Evolutionary conservation across 2,888 invertebrate species (phyloP), one percentile per base, ranked within the genome.

Genomic region (Drosophila infuscata): DNA sequence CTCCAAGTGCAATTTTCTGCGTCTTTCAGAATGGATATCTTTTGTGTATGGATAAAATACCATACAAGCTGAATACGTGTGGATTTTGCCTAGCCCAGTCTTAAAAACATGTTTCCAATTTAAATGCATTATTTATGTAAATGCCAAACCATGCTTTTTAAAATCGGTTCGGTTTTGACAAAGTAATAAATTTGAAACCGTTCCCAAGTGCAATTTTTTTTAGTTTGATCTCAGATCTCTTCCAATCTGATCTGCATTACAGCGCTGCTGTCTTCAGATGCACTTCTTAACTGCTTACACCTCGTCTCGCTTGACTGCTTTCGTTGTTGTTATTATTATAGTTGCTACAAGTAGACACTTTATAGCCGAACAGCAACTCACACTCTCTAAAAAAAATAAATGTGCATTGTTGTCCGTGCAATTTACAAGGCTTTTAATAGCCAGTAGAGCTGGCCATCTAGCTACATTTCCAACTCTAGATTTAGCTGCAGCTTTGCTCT

Each of bases 321-420:
- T 43, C 32, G 36, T 17, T 52, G 52, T 35, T 58, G 9, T 8
- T 48, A 32, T 41, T 71, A 20, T 5, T 17, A 12, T 29, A 65
- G 61, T 25, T 56, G 35, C 48, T 59, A 17, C 35, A 58, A 70
- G 70, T 70, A 63, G 76, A 68, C 72, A 76, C 79, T 64, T 81
- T 63, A 61, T 60, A 38, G 66, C 64, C 74, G 49, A 36, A n/a
- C n/a, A 29, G 29, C 25, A 25, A 35, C 15, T 25, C 3, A 53
- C 49, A 69, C 30, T 36, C 25, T 67, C 25, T 52, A 33, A 29
- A 53, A 53, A 25, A 43, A 56, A 53, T 2, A 30, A 53, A 70
- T 70, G n/a, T 56, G 49, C 60, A 73, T 60, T 79, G 74, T 79
- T 74, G 61, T 38, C 53, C 35, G 41, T 20, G 51, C 33, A 52